A percentile compares a stretch with the other conserved stretches of the same genome.
Conservation (phyloP, 2,888 invertebrate species). For the Aplocera efformata region DNA sequence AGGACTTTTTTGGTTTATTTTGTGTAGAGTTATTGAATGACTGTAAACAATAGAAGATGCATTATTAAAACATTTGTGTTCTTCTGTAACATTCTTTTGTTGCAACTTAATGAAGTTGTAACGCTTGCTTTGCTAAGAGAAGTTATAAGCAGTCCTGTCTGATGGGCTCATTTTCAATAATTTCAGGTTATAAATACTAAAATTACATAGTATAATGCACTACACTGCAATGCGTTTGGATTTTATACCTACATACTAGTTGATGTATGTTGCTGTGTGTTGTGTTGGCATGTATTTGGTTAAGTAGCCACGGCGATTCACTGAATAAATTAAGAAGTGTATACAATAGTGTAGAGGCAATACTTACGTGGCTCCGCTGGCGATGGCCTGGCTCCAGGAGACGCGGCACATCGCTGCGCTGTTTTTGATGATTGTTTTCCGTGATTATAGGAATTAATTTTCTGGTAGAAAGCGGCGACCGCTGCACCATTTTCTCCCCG, state of each 20-base stretch:
- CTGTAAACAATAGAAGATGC: slow-evolving; percentile 46
- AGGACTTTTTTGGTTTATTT: slow-evolving; percentile 59
- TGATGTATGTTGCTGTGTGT: slow-evolving; percentile 28
- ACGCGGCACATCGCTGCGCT: slow-evolving; percentile 69
- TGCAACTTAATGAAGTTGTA: too few species aligned
- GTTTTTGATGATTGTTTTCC: slow-evolving; percentile 79
- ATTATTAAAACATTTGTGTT: too few species aligned
- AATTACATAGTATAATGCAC: too few species aligned
- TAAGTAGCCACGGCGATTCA: slow-evolving; percentile 42
- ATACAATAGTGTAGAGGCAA: slow-evolving; percentile 1
- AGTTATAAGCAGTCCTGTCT: too few species aligned
- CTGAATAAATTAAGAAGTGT: slow-evolving; percentile 16
- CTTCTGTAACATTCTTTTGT: too few species aligned
- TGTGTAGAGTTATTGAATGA: slow-evolving; percentile 61
- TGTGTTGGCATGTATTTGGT: slow-evolving; percentile 30
- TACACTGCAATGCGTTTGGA: too few species aligned
- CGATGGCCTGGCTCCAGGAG: slow-evolving; percentile 71
- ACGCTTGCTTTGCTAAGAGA: too few species aligned
- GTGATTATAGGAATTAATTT: slow-evolving; percentile 82
- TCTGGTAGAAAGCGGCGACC: slow-evolving; percentile 74
- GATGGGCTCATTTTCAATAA: too few species aligned
- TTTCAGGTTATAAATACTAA: too few species aligned
- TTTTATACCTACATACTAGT: background rate
- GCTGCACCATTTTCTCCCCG: slow-evolving; percentile 81
- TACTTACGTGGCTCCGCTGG: slow-evolving; percentile 81